Evolutionary conservation across 1,140 invertebrate species (phyloP), one percentile per base, ranked within the genome.

Genomic region (Druon quercuslanigerum): DNA sequence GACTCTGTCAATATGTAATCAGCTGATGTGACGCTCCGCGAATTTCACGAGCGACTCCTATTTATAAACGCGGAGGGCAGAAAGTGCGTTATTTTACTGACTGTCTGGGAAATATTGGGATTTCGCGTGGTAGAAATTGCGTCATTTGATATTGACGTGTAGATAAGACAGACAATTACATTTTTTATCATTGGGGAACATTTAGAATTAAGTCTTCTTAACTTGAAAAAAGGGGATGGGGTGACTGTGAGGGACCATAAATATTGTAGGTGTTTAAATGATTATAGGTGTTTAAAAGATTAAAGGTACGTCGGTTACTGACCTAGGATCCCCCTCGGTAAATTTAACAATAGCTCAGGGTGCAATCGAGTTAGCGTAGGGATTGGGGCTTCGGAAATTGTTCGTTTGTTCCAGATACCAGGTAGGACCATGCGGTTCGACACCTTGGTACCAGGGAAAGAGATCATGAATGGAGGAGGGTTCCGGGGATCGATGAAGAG

Each of bases 1-100:
- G 85, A 75, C 60, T 85, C 78, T 84, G 86, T 90, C 87, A 90
- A 90, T 90, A 88, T 87, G 84, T 89, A 86, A 90, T 87, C 87
- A 90, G 88, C 88, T 89, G 88, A 89, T 85, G 82, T 70, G 72
- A 75, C 70, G 51, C 78, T 81, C 78, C 73, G 52, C 56, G 71
- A 77, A 71, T 78, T 80, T 57, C 33, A 70, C 40, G n/a, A 73
- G 73, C 70, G 25, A 54, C 40, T 79, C 12, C 79, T 87, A 87
- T 87, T 88, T 84, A 87, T 87, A 86, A 81, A 78, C 25, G 8
- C 60, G n/a, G n/a, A 8, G 33, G 54, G 20, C 8, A 1, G 40
- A 40, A 66, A 40, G 33, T 6, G 25, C 25, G 40, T 16, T 66
- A 8, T 57, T 13, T 40, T 66, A 33, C 20, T 60, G 6, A 14